Percentiles rank a stretch among this genome's conserved stretches.
phyloP scores from a whole-genome alignment of 2,797 vertebrate genomes.

The Lutjanus campechanus region DNA sequence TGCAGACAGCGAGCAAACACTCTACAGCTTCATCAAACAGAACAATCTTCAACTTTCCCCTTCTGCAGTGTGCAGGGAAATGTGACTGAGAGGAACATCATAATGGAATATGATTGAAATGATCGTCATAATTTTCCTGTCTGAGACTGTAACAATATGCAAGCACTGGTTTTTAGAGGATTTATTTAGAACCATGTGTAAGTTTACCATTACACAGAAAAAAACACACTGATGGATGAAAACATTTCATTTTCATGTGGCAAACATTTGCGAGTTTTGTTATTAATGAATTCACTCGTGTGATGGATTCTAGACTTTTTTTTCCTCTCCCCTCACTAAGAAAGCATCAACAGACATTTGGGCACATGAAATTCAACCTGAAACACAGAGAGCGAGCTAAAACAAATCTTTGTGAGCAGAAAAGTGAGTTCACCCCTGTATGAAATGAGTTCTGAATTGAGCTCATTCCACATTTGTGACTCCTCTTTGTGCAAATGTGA shows the following conservation, averaged over 20 bases:
- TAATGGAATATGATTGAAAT: slow-evolving; percentile 88
- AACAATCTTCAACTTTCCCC: slow-evolving; percentile 90
- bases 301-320: slow-evolving; percentile 71
- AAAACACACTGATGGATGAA: slow-evolving; percentile 77
- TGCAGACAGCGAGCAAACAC: slow-evolving; percentile 90
- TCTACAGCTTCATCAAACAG: slow-evolving; percentile 90
- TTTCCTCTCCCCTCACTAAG: slow-evolving; percentile 47
- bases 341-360: slow-evolving; percentile 70
- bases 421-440: slow-evolving; percentile 73
- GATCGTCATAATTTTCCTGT: slow-evolving; percentile 85
- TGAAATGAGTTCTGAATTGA: slow-evolving; percentile 76
- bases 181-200: slow-evolving; percentile 75
- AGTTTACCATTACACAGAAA: slow-evolving; percentile 69
- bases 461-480: slow-evolving; percentile 66
- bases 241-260: slow-evolving; percentile 81
- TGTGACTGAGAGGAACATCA: slow-evolving; percentile 83
- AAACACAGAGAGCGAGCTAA: slow-evolving; percentile 62
- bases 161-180: slow-evolving; percentile 76
- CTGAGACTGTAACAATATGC: slow-evolving; percentile 81
- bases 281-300: slow-evolving; percentile 81
- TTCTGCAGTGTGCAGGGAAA: slow-evolving; percentile 83
- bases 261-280: slow-evolving; percentile 79
- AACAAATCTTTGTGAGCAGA: slow-evolving; percentile 72
- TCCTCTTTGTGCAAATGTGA: slow-evolving; percentile 62
- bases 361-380: slow-evolving; percentile 68